Evolutionary conservation across 2,113 vertebrate species (phyloP).

Genomic region (Rhinolophus ferrumequinum): DNA sequence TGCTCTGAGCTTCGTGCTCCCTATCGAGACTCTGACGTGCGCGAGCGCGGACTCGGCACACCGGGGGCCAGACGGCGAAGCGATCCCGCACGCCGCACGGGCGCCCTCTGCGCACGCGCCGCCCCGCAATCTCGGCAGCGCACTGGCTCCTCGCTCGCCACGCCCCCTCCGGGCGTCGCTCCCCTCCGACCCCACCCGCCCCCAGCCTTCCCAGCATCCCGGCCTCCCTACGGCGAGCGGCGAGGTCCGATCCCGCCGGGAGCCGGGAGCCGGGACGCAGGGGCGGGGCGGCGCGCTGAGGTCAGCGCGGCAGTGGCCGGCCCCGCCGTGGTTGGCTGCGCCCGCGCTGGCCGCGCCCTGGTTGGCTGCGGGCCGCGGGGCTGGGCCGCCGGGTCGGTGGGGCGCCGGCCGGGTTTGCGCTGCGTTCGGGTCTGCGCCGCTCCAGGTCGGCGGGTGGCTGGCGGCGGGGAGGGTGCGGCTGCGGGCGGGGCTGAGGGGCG

Average conservation of each 20-base stretch:
- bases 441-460: background rate
- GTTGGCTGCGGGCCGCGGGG: slow-evolving; percentile 74
- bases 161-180: background rate
- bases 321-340: slow-evolving; percentile 70
- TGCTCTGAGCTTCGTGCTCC: rapidly evolving
- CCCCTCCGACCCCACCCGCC: background rate
- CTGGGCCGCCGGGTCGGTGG: slow-evolving; percentile 61
- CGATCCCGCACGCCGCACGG: background rate
- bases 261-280: slow-evolving; percentile 51
- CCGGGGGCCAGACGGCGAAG: rapidly evolving
- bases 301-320: slow-evolving; percentile 78
- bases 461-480: slow-evolving; percentile 32
- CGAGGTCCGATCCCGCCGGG: slow-evolving; percentile 56
- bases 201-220: background rate
- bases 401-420: slow-evolving; percentile 68
- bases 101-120: slow-evolving; percentile 47
- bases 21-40: rapidly evolving
- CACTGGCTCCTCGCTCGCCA: background rate
- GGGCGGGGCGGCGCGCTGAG: slow-evolving; percentile 82
- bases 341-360: slow-evolving; percentile 71
- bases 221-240: slow-evolving; percentile 75
- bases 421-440: slow-evolving; percentile 27
- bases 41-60: rapidly evolving
- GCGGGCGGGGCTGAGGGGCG: background rate
- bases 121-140: slow-evolving; percentile 57